Evolutionary conservation across 2,797 vertebrate genomes (phyloP).

Genomic region (Hypotaenidia okinawae): DNA sequence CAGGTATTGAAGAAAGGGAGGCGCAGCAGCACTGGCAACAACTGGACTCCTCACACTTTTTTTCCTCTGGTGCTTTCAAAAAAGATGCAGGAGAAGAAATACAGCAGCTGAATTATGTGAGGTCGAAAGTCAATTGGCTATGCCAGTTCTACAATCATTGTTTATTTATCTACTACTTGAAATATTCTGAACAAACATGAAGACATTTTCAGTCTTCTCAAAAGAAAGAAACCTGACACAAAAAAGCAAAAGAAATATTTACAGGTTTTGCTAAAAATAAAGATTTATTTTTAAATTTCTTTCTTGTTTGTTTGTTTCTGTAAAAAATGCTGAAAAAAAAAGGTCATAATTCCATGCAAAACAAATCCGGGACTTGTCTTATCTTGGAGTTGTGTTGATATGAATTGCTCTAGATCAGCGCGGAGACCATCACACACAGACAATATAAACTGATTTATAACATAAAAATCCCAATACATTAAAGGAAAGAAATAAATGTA

Average conservation of each 20-base stretch:
- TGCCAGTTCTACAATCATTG: neutral
- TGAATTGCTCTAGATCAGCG: neutral
- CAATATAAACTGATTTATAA: constrained; percentile 11
- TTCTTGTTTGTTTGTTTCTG: neutral
- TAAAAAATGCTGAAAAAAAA: neutral
- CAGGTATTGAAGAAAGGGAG: neutral
- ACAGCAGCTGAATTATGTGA: neutral
- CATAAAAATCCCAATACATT: neutral
- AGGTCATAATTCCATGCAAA: neutral
- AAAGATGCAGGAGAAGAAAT: neutral
- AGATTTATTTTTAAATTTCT: neutral
- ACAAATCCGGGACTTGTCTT: neutral
- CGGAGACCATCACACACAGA: neutral
- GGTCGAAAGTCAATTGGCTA: neutral
- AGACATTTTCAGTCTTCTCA: neutral
- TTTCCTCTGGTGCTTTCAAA: neutral
- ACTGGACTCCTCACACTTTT: neutral
- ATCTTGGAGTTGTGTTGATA: neutral
- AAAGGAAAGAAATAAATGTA: neutral
- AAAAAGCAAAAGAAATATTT: neutral
- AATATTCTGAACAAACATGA: neutral
- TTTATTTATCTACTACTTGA: neutral
- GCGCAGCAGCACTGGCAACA: neutral
- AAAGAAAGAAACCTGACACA: neutral
- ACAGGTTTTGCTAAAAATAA: neutral